Conservation (phyloP, 2,888 invertebrate species). For the Napeogenes inachia region DNA sequence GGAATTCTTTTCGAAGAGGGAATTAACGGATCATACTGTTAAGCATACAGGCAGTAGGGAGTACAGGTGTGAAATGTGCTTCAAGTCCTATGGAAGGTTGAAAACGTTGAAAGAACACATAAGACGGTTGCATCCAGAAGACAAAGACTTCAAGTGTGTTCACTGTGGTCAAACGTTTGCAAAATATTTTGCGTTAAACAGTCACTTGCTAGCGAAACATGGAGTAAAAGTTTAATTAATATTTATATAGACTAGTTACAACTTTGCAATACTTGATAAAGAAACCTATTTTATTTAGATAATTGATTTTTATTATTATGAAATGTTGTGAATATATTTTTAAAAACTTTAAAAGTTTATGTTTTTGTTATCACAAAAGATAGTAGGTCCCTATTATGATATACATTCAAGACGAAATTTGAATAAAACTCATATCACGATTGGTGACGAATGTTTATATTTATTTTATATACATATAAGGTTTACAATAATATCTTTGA, state of each 20-base stretch:
- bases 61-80: slow-evolving; percentile 53
- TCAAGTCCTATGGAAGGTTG: slow-evolving; percentile 45
- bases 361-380: neutral
- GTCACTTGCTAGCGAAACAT: slow-evolving; percentile 36
- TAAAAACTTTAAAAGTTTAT: neutral
- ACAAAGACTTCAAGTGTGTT: slow-evolving; percentile 36
- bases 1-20: slow-evolving; percentile 39
- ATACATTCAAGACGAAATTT: neutral
- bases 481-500: too few relatives aligned
- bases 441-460: too few relatives aligned
- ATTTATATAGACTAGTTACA: neutral
- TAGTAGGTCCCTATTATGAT: neutral
- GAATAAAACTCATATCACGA: too few relatives aligned
- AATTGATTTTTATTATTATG: neutral
- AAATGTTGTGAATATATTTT: neutral
- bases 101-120: slow-evolving; percentile 52
- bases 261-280: too few relatives aligned
- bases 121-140: slow-evolving; percentile 32
- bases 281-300: too few relatives aligned
- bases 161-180: slow-evolving; percentile 46
- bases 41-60: slow-evolving; percentile 60
- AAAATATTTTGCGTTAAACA: slow-evolving; percentile 44
- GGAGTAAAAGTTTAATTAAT: slow-evolving; percentile 3
- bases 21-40: slow-evolving; percentile 43
- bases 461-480: too few relatives aligned